phyloP scores from a whole-genome alignment of 1,140 invertebrate genomes.

The Dreissena polymorpha region DNA sequence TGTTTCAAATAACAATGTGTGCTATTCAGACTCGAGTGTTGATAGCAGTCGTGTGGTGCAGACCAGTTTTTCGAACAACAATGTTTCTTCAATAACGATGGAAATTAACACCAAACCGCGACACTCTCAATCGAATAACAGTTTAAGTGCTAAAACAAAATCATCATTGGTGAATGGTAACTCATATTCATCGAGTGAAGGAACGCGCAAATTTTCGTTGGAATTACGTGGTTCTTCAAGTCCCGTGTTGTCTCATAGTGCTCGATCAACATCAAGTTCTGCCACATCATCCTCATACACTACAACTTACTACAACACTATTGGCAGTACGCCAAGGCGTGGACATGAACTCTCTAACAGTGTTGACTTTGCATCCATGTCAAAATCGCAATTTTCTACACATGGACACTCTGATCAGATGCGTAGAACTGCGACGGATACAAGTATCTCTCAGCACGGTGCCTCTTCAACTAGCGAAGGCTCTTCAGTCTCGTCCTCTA shows the following conservation, averaged over 20 bases:
- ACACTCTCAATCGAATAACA: conserved; percentile 39
- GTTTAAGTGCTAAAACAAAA: conserved; percentile 41
- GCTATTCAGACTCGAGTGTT: conserved; percentile 3
- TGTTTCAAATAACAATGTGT: conserved; percentile 51
- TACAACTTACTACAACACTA: conserved; percentile 54
- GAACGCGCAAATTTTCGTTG: conserved; percentile 57
- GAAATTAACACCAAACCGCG: conserved; percentile 23
- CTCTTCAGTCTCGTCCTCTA: conserved; percentile 40
- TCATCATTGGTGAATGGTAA: conserved; percentile 17
- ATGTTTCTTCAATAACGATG: conserved; percentile 46
- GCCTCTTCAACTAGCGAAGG: conserved; percentile 57
- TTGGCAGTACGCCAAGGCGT: conserved; percentile 61
- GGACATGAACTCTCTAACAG: conserved; percentile 71
- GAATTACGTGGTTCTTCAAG: conserved; percentile 58
- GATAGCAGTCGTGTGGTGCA: background rate
- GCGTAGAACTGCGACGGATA: conserved; percentile 73
- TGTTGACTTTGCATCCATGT: conserved; percentile 69
- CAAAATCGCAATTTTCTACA: conserved; percentile 17
- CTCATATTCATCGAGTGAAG: background rate
- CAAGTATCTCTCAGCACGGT: conserved; percentile 67
- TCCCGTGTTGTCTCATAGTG: conserved; percentile 57
- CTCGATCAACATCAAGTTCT: conserved; percentile 48
- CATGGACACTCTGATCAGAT: conserved; percentile 64
- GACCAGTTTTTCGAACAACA: conserved; percentile 47
- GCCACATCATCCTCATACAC: conserved; percentile 2